Conservation (phyloP, 2,113 vertebrate species). For the Spheniscus mendiculus region DNA sequence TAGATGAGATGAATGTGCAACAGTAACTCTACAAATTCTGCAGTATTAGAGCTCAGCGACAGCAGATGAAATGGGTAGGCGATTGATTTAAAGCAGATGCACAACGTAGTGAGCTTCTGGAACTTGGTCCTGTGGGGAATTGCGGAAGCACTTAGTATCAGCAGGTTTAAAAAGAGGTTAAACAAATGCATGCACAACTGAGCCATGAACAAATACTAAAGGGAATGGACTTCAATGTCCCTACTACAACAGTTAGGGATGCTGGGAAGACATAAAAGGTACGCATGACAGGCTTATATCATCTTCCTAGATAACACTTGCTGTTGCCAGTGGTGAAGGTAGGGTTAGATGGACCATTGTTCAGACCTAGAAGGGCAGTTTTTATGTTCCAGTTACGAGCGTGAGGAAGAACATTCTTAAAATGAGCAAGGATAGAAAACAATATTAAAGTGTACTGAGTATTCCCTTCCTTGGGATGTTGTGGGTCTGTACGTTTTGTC, state of each 20-base stretch:
- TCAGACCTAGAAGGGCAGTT: neutral
- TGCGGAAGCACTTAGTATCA: neutral
- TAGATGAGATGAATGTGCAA: neutral
- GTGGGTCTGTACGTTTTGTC: neutral
- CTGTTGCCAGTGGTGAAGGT: neutral
- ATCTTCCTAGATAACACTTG: rapidly evolving
- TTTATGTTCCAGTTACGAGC: neutral
- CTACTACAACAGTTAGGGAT: neutral
- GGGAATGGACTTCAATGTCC: neutral
- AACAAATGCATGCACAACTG: neutral
- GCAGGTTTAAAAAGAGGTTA: neutral
- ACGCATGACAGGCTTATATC: rapidly evolving
- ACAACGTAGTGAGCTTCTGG: neutral
- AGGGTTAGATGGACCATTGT: neutral
- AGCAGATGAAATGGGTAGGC: neutral
- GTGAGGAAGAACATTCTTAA: neutral
- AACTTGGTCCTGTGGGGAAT: neutral
- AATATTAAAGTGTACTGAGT: neutral
- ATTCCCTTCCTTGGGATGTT: neutral
- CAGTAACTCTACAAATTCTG: neutral
- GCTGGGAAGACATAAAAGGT: neutral
- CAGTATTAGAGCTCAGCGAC: neutral
- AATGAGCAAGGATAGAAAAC: neutral
- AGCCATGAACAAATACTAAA: neutral
- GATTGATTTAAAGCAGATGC: neutral